phyloP scores from a whole-genome alignment of 2,797 vertebrate species.

The Poecilia gillii region DNA sequence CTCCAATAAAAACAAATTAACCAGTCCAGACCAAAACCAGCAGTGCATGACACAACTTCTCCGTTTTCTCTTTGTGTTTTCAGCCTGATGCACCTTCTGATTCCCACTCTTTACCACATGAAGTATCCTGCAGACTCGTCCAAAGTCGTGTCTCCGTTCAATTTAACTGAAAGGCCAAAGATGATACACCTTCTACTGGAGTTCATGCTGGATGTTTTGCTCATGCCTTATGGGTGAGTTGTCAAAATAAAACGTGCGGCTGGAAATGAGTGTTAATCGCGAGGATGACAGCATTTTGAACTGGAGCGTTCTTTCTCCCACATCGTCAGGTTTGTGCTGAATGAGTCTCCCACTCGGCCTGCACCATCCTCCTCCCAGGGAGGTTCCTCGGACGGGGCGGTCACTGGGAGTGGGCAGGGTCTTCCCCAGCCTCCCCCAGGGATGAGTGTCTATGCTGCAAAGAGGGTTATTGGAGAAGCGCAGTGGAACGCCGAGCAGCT shows the following conservation, averaged over 20 bases:
- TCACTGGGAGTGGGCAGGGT: slow-evolving; percentile 75
- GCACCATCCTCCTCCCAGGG: slow-evolving; percentile 86
- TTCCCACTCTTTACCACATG: slow-evolving; percentile 97
- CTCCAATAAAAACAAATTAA: background rate
- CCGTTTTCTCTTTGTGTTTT: slow-evolving; percentile 68
- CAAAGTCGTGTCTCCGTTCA: slow-evolving; percentile 90
- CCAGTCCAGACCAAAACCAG: background rate
- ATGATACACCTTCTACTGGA: slow-evolving; percentile 95
- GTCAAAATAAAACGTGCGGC: background rate
- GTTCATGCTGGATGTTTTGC: slow-evolving; percentile 98
- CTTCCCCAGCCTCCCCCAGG: slow-evolving; percentile 96
- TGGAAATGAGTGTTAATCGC: background rate
- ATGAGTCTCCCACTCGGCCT: slow-evolving; percentile 92
- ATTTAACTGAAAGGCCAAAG: slow-evolving; percentile 97
- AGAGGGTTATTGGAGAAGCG: slow-evolving; percentile 94
- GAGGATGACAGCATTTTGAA: background rate
- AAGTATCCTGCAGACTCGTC: slow-evolving; percentile 91
- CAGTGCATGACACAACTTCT: background rate
- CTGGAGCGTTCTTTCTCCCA: background rate
- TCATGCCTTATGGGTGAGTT: slow-evolving; percentile 98
- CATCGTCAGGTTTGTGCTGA: slow-evolving; percentile 91
- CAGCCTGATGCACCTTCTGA: slow-evolving; percentile 98
- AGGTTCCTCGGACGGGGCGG: slow-evolving; percentile 75
- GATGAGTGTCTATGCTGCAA: slow-evolving; percentile 97
- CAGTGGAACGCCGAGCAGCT: slow-evolving; percentile 96